A percentile compares a stretch with the other conserved stretches of the same genome.
These are phyloP conservation scores for Pterocles gutturalis DNA, from an alignment of 2,113 vertebrate species.

Conservation along the genomic window DNA sequence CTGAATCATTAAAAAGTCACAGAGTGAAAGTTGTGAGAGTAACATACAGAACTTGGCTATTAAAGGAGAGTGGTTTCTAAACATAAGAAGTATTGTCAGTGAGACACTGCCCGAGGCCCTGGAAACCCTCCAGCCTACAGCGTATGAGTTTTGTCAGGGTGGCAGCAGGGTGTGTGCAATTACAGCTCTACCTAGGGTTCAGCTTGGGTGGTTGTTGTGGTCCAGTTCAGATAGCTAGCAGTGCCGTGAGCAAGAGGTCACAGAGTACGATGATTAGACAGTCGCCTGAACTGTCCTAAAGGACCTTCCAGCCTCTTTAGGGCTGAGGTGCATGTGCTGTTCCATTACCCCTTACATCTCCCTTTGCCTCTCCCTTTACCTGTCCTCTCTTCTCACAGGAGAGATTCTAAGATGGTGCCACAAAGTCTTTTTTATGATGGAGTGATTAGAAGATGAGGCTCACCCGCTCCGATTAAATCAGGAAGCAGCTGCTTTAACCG, in stretches of 20 bases:
- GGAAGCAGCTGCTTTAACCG: neutral
- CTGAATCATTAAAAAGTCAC: neutral
- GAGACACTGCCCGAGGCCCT: neutral
- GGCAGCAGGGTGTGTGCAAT: neutral
- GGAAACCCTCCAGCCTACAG: neutral
- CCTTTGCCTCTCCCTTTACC: neutral
- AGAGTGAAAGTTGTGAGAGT: neutral
- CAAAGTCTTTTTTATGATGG: neutral
- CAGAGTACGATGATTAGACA: accelerated
- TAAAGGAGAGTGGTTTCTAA: slow-evolving; percentile 8
- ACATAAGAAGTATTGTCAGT: neutral
- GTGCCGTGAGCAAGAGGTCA: neutral
- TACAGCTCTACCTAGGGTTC: neutral
- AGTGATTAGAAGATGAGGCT: neutral
- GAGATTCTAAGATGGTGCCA: neutral
- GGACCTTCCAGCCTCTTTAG: neutral
- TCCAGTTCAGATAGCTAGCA: neutral
- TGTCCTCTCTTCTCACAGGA: neutral
- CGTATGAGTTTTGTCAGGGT: neutral
- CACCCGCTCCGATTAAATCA: slow-evolving; percentile 17
- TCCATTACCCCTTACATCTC: neutral
- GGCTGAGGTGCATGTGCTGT: neutral
- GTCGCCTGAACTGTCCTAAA: neutral
- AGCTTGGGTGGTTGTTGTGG: neutral
- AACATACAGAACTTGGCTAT: neutral